Base-by-base conservation (phyloP, 2,888 invertebrate species). In the Odontomyia ornata region DNA sequence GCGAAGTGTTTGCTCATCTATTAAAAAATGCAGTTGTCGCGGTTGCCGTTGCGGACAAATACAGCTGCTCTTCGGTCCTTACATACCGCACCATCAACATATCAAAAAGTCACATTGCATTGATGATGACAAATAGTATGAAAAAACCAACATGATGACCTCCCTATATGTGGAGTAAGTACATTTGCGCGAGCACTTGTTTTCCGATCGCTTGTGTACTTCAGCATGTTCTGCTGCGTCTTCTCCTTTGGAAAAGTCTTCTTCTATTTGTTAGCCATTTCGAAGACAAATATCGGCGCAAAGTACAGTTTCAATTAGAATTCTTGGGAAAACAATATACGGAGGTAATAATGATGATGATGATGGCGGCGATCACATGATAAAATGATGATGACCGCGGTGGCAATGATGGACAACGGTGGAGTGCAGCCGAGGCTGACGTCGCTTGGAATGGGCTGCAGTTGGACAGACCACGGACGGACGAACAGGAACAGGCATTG, bases 261-360 rank as follows among this genome's bases (percentile, higher is more conserved):
- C 47, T 75, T 47, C 75, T 64, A 64, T 75, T 75, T 75, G 75
- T 65, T 75, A 15, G 47, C 46, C 75, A 75, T 75, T 75, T 27
- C 52, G 27, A 78, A 77, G 75, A 78, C 77, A 75, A 78, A 77
- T 77, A 78, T 77, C 75, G 65, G 75, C 71, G 65, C 56, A 75
- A 71, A 78, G 77, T 77, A 78, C 78, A 77, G 78, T 78, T 78
- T 78, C 78, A 77, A 78, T 78, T 77, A 77, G 78, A 75, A 78
- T 78, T 78, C 77, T 75, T 75, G 62, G 69, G 78, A 78, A 79
- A 77, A 79, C 77, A 69, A 76, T 76, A 67, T 76, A 36, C 64
- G 56, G 56, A 65, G 62, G 75, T 64, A 65, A 75, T 65, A 60
- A 75, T 75, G 75, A 75, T 75, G 75, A 75, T 75, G 75, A 75